A percentile compares a stretch with the other conserved stretches of the same genome.
phyloP scores from a whole-genome alignment of 1,140 invertebrate genomes.

The Bombus superbus region DNA sequence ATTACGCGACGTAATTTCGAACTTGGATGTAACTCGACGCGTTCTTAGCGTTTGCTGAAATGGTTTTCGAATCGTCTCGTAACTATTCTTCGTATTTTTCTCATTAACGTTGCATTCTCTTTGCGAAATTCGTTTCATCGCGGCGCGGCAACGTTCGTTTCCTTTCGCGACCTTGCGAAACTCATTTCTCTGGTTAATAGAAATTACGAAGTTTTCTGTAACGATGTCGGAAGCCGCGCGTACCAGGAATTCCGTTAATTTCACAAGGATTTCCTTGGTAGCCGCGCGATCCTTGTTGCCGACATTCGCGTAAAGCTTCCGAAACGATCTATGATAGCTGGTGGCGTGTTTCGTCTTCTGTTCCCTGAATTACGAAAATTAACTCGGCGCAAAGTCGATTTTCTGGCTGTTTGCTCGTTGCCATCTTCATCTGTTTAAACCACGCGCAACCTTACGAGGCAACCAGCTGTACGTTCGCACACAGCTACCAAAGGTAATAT shows the following conservation, averaged over 20 bases:
- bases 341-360: neutral
- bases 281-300: neutral
- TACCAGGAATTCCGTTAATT: constrained; percentile 2
- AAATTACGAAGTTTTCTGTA: constrained; percentile 2
- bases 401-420: constrained; percentile 28
- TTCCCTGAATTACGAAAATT: constrained; percentile 25
- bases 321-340: neutral
- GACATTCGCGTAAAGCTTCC: neutral
- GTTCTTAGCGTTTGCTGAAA: no score
- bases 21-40: neutral
- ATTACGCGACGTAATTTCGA: neutral
- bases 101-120: constrained; percentile 15
- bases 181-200: constrained; percentile 23
- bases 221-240: neutral
- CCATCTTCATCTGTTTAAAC: constrained; percentile 5
- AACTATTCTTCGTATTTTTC: neutral
- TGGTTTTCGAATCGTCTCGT: neutral
- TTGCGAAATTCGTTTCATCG: neutral
- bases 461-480: neutral
- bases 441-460: neutral
- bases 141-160: neutral
- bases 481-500: neutral
- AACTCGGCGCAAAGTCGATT: constrained; percentile 12
- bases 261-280: neutral
- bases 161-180: constrained; percentile 3